Conservation (phyloP, 2,888 invertebrate genomes). For the Embidobia sp. region DNA sequence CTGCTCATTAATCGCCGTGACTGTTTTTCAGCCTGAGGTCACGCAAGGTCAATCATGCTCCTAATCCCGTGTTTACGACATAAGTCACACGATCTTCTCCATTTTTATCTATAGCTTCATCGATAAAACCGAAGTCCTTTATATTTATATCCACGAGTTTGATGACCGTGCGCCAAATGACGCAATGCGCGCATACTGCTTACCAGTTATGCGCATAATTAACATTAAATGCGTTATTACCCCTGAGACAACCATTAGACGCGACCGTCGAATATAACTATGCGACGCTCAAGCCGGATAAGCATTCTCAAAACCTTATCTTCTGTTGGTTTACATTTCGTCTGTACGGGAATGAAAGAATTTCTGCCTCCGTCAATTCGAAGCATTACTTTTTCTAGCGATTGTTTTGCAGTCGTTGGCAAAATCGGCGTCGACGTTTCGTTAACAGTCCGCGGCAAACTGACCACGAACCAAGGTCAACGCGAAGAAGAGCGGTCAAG, state of each 20-base stretch:
- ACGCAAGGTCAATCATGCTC: background rate
- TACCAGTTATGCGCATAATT: conserved; percentile 72
- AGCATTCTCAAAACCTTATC: conserved; percentile 44
- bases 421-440: conserved; percentile 21
- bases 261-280: conserved; percentile 28
- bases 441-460: conserved; percentile 15
- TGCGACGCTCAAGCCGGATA: conserved; percentile 26
- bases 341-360: too few species aligned
- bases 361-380: too few species aligned
- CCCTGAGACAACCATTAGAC: conserved; percentile 53
- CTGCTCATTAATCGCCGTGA: too few species aligned
- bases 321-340: too few species aligned
- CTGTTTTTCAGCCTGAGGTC: too few species aligned
- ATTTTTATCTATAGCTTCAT: conserved; percentile 4
- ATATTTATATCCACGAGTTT: conserved; percentile 34
- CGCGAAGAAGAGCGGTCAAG: conserved; percentile 56
- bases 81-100: background rate
- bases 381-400: too few species aligned
- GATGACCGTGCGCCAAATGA: conserved; percentile 57
- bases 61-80: background rate
- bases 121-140: conserved; percentile 31
- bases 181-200: conserved; percentile 66
- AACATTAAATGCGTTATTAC: conserved; percentile 71
- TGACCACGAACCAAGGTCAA: conserved; percentile 56
- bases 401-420: too few species aligned